Evolutionary conservation across 2,888 invertebrate species (phyloP), one percentile per base, ranked within the genome.

Genomic region (Apamea monoglypha): DNA sequence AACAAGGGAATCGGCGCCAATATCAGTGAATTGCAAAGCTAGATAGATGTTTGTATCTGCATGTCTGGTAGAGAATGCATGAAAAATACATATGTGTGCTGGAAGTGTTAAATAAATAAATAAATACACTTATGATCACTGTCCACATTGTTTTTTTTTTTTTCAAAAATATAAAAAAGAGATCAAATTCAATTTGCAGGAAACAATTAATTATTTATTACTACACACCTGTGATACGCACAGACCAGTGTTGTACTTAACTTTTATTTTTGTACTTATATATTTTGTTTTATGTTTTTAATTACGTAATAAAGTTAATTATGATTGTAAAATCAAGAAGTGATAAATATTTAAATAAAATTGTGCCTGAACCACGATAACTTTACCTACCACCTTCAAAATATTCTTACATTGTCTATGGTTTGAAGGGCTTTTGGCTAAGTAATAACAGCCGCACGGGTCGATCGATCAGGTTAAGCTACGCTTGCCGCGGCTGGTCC

Each of bases 181-280:
- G 16, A 12, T 14, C 12, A 56, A 12, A 72, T 56, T 40, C 0
- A 32, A 44, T 25, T 53, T 18, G 5, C 18, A n/a, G 18, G 40
- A n/a, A 50, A 36, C 5, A 70, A 40, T 10, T 74, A 14, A 50
- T 74, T 50, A 10, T 32, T 32, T 70, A n/a, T n/a, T 25, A 36
- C 12, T 47, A 32, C 12, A 29, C 16, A 29, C 61, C 36, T 40
- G 40, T 40, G 40, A 40, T 40, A 40, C 7, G 7, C 40, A 40
- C 40, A 32, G 21, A 63, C 36, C 21, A 70, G 29, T 71, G 36
- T 40, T 71, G 40, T 71, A 76, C 59, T 59, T 59, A 76, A 36
- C 3, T 76, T 21, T 59, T 21, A 76, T n/a, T 61, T 36, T 10
- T 36, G 76, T 76, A 76, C 76, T 7, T 75, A 61, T 32, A 8